Conservation (phyloP, 2,888 invertebrate species). For the Deilephila elpenor region DNA sequence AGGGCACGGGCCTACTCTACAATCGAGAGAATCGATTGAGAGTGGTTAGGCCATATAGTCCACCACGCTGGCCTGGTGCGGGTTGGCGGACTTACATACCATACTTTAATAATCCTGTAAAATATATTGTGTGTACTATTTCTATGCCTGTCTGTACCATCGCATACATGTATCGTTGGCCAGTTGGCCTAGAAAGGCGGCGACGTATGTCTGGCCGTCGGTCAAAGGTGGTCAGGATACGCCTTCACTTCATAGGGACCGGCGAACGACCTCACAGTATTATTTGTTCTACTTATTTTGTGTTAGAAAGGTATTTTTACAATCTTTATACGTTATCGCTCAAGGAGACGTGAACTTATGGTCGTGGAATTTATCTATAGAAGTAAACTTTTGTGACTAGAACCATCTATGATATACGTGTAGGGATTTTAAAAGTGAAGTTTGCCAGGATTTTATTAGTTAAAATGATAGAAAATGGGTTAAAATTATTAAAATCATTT, state of each 20-base stretch:
- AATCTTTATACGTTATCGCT: slow-evolving; percentile 6
- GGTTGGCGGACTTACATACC: too few species aligned
- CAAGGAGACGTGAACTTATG: neutral
- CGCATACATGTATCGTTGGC: slow-evolving; percentile 41
- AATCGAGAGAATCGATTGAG: too few species aligned
- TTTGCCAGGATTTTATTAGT: neutral
- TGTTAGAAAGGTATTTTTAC: slow-evolving; percentile 25
- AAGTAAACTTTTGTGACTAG: neutral
- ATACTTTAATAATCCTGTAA: neutral
- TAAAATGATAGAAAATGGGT: neutral
- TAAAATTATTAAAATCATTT: neutral
- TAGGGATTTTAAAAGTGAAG: too few species aligned
- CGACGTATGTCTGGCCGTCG: slow-evolving; percentile 60
- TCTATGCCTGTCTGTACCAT: slow-evolving; percentile 31
- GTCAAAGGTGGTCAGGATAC: slow-evolving; percentile 71
- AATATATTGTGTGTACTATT: neutral
- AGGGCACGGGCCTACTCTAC: too few species aligned
- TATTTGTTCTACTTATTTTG: slow-evolving; percentile 27
- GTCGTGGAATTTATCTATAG: neutral
- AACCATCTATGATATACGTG: too few species aligned
- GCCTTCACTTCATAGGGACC: slow-evolving; percentile 70
- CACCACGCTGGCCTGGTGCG: too few species aligned
- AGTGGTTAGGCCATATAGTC: too few species aligned
- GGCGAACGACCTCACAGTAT: slow-evolving; percentile 52
- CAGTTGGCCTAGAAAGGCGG: slow-evolving; percentile 73